Percentiles rank a stretch among this genome's conserved stretches.
These are phyloP conservation scores for Platorchestia sp. DNA, from an alignment of 1,140 invertebrate genomes.

Conservation along the genomic window DNA sequence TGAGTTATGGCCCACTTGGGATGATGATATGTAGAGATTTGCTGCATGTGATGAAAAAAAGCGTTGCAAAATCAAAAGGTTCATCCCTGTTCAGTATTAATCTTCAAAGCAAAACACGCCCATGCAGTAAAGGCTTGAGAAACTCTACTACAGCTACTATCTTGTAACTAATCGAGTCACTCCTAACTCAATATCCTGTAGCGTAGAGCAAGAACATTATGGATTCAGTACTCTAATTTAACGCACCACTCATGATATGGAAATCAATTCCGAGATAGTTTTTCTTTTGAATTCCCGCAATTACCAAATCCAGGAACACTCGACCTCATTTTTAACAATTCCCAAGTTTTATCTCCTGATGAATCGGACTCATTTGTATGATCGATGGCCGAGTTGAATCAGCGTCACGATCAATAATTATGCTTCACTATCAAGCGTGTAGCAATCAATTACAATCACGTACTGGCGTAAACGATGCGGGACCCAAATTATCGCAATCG, in stretches of 20 bases:
- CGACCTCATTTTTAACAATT: background rate
- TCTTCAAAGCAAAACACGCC: no score
- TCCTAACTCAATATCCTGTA: background rate
- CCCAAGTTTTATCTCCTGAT: background rate
- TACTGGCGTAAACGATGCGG: background rate
- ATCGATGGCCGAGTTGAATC: background rate
- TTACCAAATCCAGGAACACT: background rate
- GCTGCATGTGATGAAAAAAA: no score
- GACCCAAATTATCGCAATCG: conserved; percentile 27
- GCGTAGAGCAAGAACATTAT: background rate
- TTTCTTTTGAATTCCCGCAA: background rate
- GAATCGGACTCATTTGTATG: background rate
- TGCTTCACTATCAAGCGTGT: background rate
- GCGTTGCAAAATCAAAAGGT: no score
- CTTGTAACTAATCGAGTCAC: background rate
- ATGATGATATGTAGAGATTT: background rate
- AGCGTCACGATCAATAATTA: background rate
- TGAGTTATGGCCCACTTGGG: background rate
- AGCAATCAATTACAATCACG: conserved; percentile 26
- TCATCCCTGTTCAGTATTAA: no score
- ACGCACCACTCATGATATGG: background rate
- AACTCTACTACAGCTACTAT: background rate
- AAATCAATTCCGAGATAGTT: background rate
- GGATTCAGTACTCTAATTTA: background rate
- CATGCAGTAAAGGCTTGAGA: no score